Conservation (phyloP, 23 tunicate species). For the Phallusia fumigata region DNA sequence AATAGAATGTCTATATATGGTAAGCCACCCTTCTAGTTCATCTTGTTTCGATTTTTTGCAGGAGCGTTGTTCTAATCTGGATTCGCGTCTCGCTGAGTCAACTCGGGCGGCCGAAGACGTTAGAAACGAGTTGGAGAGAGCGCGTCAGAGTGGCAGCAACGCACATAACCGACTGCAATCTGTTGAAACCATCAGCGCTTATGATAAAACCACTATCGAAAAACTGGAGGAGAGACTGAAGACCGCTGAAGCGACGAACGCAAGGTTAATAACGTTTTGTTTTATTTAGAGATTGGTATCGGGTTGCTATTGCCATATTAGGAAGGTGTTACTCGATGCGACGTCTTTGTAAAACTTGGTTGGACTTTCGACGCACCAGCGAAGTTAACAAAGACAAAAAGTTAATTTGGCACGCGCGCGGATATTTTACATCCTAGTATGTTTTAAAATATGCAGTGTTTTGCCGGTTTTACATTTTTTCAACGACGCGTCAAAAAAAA, state of each 20-base stretch:
- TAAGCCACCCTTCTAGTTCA: too few species aligned
- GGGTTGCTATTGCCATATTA: too few species aligned
- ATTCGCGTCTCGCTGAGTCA: conserved; percentile 34
- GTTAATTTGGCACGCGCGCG: too few species aligned
- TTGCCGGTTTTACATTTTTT: too few species aligned
- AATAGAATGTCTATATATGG: too few species aligned
- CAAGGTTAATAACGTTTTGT: conserved; percentile 19
- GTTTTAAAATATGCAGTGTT: too few species aligned
- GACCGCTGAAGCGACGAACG: conserved; percentile 38
- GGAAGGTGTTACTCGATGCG: too few species aligned
- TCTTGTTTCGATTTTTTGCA: conserved; percentile 9
- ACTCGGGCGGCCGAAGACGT: conserved; percentile 8
- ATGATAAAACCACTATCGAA: conserved; percentile 17
- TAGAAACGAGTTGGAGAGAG: conserved; percentile 38
- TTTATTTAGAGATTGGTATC: neutral
- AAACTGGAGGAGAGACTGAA: conserved; percentile 39
- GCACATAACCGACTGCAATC: conserved; percentile 30
- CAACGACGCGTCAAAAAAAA: too few species aligned
- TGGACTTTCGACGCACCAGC: too few species aligned
- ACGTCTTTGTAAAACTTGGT: too few species aligned
- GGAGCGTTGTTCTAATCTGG: conserved; percentile 21
- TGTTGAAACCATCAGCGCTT: conserved; percentile 25
- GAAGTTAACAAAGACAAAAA: too few species aligned
- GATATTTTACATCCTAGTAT: too few species aligned
- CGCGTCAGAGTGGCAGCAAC: conserved; percentile 10